phyloP scores from a whole-genome alignment of 2,797 vertebrate species.

The Discoglossus pictus region DNA sequence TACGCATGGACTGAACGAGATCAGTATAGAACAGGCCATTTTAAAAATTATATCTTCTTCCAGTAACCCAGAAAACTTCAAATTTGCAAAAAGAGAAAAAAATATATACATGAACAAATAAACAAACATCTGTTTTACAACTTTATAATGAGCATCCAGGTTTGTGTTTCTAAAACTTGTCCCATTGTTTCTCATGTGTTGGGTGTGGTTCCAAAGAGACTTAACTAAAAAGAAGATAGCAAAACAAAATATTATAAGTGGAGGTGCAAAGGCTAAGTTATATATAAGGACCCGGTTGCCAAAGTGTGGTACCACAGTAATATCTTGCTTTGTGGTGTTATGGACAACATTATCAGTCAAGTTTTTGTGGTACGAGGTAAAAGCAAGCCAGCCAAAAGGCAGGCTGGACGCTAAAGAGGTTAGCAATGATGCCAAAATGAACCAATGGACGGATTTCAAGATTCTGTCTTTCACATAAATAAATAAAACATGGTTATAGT shows the following conservation, averaged over 20 bases:
- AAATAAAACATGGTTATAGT: background rate
- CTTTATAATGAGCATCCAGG: background rate
- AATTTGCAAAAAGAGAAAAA: too few species aligned
- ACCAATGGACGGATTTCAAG: background rate
- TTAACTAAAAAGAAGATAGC: background rate
- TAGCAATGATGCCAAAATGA: background rate
- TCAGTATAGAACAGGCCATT: too few species aligned
- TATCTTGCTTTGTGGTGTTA: background rate
- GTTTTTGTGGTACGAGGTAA: background rate
- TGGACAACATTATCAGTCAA: background rate
- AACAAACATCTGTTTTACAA: background rate
- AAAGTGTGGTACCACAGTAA: too few species aligned
- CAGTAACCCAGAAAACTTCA: too few species aligned
- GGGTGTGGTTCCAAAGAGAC: background rate
- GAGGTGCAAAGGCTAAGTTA: background rate
- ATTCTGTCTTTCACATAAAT: background rate
- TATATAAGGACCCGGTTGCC: background rate
- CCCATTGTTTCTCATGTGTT: background rate
- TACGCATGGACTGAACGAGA: too few species aligned
- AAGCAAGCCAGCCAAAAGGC: background rate
- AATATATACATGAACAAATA: background rate
- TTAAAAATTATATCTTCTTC: too few species aligned
- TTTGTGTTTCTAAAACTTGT: background rate
- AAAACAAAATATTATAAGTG: conserved; percentile 2
- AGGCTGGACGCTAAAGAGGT: background rate